These are phyloP conservation scores for Brachypalpus laphriformis DNA, from an alignment of 2,888 invertebrate species.

Conservation along the genomic window DNA sequence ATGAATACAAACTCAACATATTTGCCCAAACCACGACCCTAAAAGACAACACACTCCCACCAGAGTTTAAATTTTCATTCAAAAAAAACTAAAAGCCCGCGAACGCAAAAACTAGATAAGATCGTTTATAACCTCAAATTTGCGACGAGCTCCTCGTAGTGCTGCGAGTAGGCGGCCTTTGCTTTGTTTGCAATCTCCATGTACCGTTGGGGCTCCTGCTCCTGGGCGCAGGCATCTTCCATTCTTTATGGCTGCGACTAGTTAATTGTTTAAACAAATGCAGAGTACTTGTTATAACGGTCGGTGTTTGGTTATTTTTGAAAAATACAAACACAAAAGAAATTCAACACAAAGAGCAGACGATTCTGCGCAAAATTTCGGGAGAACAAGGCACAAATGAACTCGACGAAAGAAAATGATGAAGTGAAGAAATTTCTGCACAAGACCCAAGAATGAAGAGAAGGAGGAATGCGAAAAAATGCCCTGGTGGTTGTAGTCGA, in stretches of 20 bases:
- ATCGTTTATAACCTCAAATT: slow-evolving; percentile 76
- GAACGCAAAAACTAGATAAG: slow-evolving; percentile 1
- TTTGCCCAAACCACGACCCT: slow-evolving; percentile 78
- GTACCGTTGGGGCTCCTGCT: slow-evolving; percentile 36
- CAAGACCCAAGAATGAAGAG: slow-evolving; percentile 48
- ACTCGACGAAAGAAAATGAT: slow-evolving; percentile 47
- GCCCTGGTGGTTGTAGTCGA: slow-evolving; percentile 42
- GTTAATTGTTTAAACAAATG: slow-evolving; percentile 7
- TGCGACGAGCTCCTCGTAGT: slow-evolving; percentile 74
- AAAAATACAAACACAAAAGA: slow-evolving; percentile 55
- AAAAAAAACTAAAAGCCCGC: neutral
- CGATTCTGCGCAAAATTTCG: slow-evolving; percentile 54
- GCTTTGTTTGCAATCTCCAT: slow-evolving; percentile 62
- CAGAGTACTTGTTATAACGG: slow-evolving; percentile 48
- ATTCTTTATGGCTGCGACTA: neutral
- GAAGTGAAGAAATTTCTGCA: slow-evolving; percentile 59
- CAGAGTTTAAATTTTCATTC: neutral
- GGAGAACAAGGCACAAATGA: slow-evolving; percentile 46
- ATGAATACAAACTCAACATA: slow-evolving; percentile 75
- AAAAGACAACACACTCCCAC: slow-evolving; percentile 72
- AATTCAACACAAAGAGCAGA: slow-evolving; percentile 50
- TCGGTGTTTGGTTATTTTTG: slow-evolving; percentile 35
- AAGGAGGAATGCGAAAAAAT: slow-evolving; percentile 52
- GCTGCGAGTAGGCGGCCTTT: slow-evolving; percentile 71
- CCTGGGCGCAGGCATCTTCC: slow-evolving; percentile 21